Conservation (phyloP, 1,140 invertebrate genomes). For the Rhyacophila brunnea region DNA sequence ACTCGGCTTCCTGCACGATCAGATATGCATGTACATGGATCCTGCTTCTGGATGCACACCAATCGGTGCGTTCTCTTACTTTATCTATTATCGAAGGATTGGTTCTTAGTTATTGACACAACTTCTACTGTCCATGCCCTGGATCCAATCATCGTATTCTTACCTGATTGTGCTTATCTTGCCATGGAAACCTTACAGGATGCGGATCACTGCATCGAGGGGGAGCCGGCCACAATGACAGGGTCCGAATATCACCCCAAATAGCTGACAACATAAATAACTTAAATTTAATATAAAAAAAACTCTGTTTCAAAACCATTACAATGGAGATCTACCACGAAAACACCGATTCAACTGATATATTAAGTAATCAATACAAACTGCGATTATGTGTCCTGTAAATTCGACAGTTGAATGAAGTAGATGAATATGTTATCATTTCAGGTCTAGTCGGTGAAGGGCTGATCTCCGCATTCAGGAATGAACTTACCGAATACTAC, state of each 20-base stretch:
- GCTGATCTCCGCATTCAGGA: conserved; percentile 79
- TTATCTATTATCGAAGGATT: too few species aligned
- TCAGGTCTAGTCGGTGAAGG: conserved; percentile 81
- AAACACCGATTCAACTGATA: not conserved
- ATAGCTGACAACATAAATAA: not conserved
- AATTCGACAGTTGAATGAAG: not conserved
- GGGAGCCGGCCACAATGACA: not conserved
- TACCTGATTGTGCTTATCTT: too few species aligned
- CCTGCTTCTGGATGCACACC: conserved; percentile 60
- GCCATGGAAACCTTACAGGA: too few species aligned
- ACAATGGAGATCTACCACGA: not conserved
- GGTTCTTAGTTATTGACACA: too few species aligned
- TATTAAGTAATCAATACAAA: not conserved
- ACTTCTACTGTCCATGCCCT: too few species aligned
- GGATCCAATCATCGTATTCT: too few species aligned
- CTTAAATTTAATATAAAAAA: not conserved
- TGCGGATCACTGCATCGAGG: not conserved
- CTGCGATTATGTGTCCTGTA: not conserved
- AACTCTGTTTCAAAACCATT: too few species aligned
- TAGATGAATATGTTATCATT: conserved; percentile 32
- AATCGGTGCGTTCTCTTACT: conserved; percentile 49
- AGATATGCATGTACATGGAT: conserved; percentile 71
- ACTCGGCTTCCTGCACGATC: conserved; percentile 83
- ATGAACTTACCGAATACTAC: conserved; percentile 86
- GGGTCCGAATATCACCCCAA: not conserved